A percentile compares a stretch with the other conserved stretches of the same genome.
phyloP scores from a whole-genome alignment of 2,888 invertebrate genomes.

The Phyto melanocephala region DNA sequence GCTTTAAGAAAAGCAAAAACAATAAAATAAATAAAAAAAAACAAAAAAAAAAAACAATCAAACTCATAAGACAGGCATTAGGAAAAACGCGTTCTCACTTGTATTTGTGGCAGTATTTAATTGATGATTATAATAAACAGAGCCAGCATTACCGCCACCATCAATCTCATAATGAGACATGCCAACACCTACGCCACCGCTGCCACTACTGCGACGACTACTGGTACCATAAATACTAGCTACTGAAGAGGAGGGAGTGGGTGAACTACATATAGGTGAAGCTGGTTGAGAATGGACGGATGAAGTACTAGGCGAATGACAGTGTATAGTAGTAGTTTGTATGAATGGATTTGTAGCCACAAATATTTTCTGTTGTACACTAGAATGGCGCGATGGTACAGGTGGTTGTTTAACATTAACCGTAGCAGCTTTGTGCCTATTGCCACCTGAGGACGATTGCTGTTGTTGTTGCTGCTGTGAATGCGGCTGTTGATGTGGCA shows the following conservation, averaged over 20 bases:
- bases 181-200: constrained; percentile 68
- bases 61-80: constrained; percentile 67
- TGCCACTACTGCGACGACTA: constrained; percentile 63
- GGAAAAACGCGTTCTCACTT: constrained; percentile 74
- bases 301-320: constrained; percentile 71
- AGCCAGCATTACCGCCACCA: constrained; percentile 69
- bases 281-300: constrained; percentile 69
- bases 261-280: constrained; percentile 75
- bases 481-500: constrained; percentile 66
- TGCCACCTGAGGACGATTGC: constrained; percentile 40
- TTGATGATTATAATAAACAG: constrained; percentile 67
- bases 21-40: constrained; percentile 14
- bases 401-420: constrained; percentile 73
- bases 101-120: constrained; percentile 67
- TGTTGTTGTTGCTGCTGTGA: constrained; percentile 68
- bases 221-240: constrained; percentile 67
- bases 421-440: constrained; percentile 24
- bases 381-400: constrained; percentile 77
- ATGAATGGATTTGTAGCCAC: constrained; percentile 79
- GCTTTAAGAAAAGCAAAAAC: constrained; percentile 37
- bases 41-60: background rate
- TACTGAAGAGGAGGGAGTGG: constrained; percentile 70
- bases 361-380: constrained; percentile 78
- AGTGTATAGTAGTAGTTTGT: constrained; percentile 77
- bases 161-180: constrained; percentile 69